phyloP scores from a whole-genome alignment of 2,113 vertebrate species.

The Heloderma charlesbogerti region DNA sequence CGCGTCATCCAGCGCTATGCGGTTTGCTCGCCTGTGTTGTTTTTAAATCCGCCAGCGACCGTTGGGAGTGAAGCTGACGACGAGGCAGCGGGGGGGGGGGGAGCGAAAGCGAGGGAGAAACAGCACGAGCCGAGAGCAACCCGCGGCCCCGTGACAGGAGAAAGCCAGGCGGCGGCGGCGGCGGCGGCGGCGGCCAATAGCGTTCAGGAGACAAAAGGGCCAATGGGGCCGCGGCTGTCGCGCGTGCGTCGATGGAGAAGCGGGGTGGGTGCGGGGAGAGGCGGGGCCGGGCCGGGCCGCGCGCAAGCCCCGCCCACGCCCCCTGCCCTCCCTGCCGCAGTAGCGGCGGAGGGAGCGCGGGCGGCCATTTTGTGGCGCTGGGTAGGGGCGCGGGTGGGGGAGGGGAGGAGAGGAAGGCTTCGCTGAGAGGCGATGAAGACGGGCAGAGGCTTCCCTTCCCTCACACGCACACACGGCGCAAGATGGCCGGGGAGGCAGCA shows the following conservation, averaged over 20 bases:
- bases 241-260: background rate
- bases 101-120: background rate
- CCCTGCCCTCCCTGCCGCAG: slow-evolving; percentile 70
- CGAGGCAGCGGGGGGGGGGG: background rate
- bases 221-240: background rate
- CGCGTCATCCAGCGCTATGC: background rate
- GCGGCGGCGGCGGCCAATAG: background rate
- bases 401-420: slow-evolving; percentile 76
- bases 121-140: slow-evolving; percentile 32
- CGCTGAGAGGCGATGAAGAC: slow-evolving; percentile 33
- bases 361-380: slow-evolving; percentile 77
- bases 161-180: background rate
- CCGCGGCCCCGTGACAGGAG: background rate
- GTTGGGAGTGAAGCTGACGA: background rate
- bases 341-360: slow-evolving; percentile 57
- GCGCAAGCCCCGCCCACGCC: slow-evolving; percentile 49
- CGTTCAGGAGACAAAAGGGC: background rate
- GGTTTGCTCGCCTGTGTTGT: background rate
- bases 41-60: background rate
- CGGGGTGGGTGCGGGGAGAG: slow-evolving; percentile 31
- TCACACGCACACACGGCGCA: slow-evolving; percentile 72
- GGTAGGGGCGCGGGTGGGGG: slow-evolving; percentile 66
- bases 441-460: slow-evolving; percentile 18
- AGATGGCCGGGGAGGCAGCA: slow-evolving; percentile 79
- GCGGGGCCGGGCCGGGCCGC: slow-evolving; percentile 16